Percentiles rank a stretch among this genome's conserved stretches.
phyloP scores from a whole-genome alignment of 2,888 invertebrate species.

The Phymatocera aterrima region DNA sequence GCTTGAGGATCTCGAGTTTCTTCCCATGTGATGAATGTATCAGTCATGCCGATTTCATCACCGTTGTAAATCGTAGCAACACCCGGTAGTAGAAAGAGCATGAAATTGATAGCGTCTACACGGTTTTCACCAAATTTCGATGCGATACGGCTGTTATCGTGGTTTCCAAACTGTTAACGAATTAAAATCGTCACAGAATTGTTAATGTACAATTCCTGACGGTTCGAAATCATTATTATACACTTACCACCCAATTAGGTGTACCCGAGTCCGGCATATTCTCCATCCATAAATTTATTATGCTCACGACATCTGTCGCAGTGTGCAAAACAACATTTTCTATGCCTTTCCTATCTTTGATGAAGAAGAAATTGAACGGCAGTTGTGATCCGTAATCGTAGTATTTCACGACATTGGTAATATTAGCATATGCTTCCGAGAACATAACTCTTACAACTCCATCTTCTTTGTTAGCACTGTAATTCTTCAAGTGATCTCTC shows the following conservation, averaged over 20 bases:
- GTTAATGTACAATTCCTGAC: background rate
- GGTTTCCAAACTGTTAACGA: conserved; percentile 66
- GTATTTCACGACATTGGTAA: conserved; percentile 10
- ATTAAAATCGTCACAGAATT: background rate
- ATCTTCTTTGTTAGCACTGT: background rate
- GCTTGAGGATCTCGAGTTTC: conserved; percentile 80
- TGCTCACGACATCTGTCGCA: background rate
- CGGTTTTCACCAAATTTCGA: background rate
- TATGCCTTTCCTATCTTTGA: background rate
- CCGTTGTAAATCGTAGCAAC: conserved; percentile 30
- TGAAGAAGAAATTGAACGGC: conserved; percentile 30
- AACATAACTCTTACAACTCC: conserved; percentile 26
- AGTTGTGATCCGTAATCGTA: conserved; percentile 31
- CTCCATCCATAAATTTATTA: conserved; percentile 21
- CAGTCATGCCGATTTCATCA: conserved; percentile 29
- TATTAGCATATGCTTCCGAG: conserved; percentile 40
- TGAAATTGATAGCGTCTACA: background rate
- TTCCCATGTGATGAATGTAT: conserved; percentile 76
- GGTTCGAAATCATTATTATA: background rate
- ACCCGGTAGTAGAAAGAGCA: conserved; percentile 16
- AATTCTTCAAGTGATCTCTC: conserved; percentile 40
- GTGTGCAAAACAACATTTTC: background rate
- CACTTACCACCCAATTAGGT: conserved; percentile 40
- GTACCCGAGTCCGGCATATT: conserved; percentile 33
- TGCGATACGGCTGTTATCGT: conserved; percentile 65